Conservation (phyloP, 1,140 invertebrate species). For the Pseudoatta argentina region DNA sequence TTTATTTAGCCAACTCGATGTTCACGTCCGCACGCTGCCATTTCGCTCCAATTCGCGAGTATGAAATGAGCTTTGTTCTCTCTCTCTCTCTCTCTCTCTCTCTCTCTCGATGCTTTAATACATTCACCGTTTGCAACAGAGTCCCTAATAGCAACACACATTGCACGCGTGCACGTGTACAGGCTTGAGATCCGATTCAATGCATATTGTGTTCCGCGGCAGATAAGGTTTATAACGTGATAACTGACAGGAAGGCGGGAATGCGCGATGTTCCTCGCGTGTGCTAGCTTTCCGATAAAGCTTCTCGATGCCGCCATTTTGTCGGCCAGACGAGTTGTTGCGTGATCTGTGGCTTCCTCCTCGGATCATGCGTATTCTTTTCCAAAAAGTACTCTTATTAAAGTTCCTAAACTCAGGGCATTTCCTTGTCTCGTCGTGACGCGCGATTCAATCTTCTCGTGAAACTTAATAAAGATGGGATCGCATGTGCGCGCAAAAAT, state of each 20-base stretch:
- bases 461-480: neutral
- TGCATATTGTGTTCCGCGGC: slow-evolving; percentile 53
- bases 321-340: slow-evolving; percentile 67
- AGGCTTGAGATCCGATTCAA: neutral
- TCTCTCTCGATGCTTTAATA: neutral
- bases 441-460: slow-evolving; percentile 16
- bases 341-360: slow-evolving; percentile 63
- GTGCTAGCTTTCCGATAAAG: slow-evolving; percentile 71
- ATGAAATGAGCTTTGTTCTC: slow-evolving; percentile 29
- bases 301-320: slow-evolving; percentile 65
- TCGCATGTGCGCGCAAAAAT: neutral
- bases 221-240: slow-evolving; percentile 77
- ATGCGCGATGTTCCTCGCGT: slow-evolving; percentile 68
- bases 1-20: slow-evolving; percentile 15
- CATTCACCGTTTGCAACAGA: slow-evolving; percentile 19
- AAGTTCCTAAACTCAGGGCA: slow-evolving; percentile 68
- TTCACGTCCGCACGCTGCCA: neutral
- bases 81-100: neutral
- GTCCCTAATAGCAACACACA: slow-evolving; percentile 23
- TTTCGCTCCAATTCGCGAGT: slow-evolving; percentile 23
- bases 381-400: slow-evolving; percentile 63
- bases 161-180: slow-evolving; percentile 28
- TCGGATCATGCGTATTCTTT: slow-evolving; percentile 18
- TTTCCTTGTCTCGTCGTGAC: neutral
- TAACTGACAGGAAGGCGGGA: slow-evolving; percentile 72